These are phyloP conservation scores for Peromyscus aztecus DNA, from an alignment of 2,797 vertebrate genomes.

Conservation along the genomic window DNA sequence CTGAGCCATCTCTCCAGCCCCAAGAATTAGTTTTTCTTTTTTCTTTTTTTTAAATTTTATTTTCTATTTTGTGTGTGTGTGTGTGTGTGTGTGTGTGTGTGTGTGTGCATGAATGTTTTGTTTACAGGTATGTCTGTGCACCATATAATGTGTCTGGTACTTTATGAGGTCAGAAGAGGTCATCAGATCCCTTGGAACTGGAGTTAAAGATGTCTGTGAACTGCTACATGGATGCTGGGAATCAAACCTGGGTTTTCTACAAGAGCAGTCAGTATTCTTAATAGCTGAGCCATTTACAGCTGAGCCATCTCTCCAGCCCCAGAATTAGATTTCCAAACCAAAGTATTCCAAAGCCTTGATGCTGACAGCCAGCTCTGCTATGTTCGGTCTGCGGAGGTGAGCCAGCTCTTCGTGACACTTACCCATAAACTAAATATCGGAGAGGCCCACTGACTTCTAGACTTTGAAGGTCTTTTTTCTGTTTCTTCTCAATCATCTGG, in stretches of 20 bases:
- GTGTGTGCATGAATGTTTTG: background rate
- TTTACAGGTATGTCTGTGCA: background rate
- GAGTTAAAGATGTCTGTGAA: background rate
- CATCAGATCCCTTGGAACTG: background rate
- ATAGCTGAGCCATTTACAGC: background rate
- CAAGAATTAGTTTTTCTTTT: background rate
- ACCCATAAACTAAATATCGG: constrained; percentile 93
- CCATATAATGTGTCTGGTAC: background rate
- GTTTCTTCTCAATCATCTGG: constrained; percentile 90
- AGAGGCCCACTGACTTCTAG: constrained; percentile 88
- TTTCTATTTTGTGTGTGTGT: background rate
- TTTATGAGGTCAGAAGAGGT: background rate
- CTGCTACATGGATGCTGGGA: background rate
- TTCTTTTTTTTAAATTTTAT: background rate
- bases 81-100: too few relatives aligned
- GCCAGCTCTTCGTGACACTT: constrained; percentile 70
- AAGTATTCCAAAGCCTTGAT: background rate
- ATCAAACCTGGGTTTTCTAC: background rate
- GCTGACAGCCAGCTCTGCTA: background rate
- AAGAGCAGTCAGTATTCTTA: background rate
- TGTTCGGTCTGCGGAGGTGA: background rate
- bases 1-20: background rate
- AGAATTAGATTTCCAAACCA: background rate
- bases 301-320: background rate
- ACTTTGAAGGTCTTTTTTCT: constrained; percentile 81